Conservation (phyloP, 2,113 vertebrate genomes). For the Spermophilus dauricus region DNA sequence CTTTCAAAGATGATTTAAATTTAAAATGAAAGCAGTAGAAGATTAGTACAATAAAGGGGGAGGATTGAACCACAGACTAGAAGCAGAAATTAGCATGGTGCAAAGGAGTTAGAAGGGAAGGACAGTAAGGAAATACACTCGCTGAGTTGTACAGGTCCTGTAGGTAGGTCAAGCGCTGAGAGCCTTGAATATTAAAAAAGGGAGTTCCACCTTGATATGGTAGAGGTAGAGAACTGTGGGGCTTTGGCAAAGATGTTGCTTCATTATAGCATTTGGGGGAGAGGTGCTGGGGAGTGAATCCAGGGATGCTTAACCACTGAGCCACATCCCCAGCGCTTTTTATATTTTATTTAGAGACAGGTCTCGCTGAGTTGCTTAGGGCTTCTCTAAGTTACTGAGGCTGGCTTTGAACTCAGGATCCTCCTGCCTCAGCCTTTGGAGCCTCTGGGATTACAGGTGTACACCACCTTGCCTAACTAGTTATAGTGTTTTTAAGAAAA, state of each 20-base stretch:
- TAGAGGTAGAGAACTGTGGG: not conserved
- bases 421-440: too few species aligned
- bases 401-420: too few species aligned
- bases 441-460: too few species aligned
- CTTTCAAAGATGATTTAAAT: conserved; percentile 54
- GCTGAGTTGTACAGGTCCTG: not conserved
- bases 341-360: too few species aligned
- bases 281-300: too few species aligned
- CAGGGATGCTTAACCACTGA: too few species aligned
- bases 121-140: not conserved
- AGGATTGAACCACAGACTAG: not conserved
- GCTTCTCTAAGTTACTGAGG: too few species aligned
- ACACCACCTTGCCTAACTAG: not conserved
- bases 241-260: not conserved
- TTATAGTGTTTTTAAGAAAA: conserved; percentile 36
- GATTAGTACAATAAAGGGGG: not conserved
- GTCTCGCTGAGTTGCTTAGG: too few species aligned
- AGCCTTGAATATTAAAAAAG: not conserved
- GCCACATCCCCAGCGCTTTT: too few species aligned
- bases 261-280: not conserved
- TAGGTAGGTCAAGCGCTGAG: not conserved
- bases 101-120: not conserved
- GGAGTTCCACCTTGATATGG: not conserved
- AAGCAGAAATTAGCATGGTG: not conserved
- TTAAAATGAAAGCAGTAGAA: not conserved